Percentiles rank a stretch among this genome's conserved stretches.
These are phyloP conservation scores for Lycopodina hypogea DNA, from an alignment of 37 sponge, comb jelly and placozoan genomes.

Conservation along the genomic window DNA sequence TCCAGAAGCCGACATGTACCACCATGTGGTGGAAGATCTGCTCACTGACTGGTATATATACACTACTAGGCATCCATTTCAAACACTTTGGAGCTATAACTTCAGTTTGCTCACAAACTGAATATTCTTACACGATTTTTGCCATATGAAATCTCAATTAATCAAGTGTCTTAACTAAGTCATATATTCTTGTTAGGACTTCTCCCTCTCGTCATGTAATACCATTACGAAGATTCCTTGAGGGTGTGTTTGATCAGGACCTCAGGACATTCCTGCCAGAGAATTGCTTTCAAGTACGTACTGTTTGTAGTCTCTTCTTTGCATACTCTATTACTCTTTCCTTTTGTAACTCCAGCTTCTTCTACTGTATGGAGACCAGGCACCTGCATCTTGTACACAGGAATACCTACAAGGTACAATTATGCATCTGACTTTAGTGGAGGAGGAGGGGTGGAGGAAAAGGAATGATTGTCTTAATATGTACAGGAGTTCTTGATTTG, in stretches of 20 bases:
- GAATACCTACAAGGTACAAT: constrained; percentile 54
- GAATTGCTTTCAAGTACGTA: constrained; percentile 59
- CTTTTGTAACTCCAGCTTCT: constrained; percentile 39
- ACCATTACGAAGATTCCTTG: constrained; percentile 74
- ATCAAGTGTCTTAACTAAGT: too few species aligned
- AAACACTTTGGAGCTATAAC: neutral
- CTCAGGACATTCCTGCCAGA: constrained; percentile 58
- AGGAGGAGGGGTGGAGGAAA: too few species aligned
- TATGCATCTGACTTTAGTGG: too few species aligned
- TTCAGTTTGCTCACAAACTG: too few species aligned
- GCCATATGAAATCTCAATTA: too few species aligned
- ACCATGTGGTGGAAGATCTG: constrained; percentile 87
- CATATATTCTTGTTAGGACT: constrained; percentile 60
- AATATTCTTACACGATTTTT: too few species aligned
- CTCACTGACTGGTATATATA: constrained; percentile 76
- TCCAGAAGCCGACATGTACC: constrained; percentile 51
- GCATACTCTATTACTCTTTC: neutral
- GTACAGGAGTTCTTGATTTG: too few species aligned
- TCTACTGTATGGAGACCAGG: constrained; percentile 38
- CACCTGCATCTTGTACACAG: constrained; percentile 62
- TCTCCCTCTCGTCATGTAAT: constrained; percentile 52
- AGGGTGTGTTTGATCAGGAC: constrained; percentile 45
- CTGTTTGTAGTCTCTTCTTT: neutral
- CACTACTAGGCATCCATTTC: neutral
- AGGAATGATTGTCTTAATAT: too few species aligned